Base-by-base conservation (phyloP, 2,888 invertebrate genomes). In the Phyllotreta cruciferae region DNA sequence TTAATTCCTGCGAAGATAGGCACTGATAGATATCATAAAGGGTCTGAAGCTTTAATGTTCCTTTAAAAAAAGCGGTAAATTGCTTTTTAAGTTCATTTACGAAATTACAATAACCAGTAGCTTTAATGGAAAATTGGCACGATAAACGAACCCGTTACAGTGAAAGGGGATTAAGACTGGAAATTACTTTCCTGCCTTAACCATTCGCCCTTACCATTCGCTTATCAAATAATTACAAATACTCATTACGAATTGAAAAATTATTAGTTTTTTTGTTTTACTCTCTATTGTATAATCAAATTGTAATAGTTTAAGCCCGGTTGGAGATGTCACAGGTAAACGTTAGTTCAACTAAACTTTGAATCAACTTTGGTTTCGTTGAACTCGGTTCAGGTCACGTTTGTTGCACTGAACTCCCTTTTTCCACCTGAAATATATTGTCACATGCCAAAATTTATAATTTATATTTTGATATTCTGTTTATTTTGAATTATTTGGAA, bases 11-110 rank as follows among this genome's bases (percentile, higher is more conserved):
- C 63, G 63, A 66, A 45, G 49, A 53, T 42, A 9, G 57, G 49
- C 56, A 58, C 45, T 56, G 61, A 60, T 65, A 63, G 63, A 61
- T 60, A 67, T 67, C 53, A 55, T 44, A 63, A 64, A 60, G 56
- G 64, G 66, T 49, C 56, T 50, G 56, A 24, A 34, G 38, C 37
- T 56, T 63, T 66, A 61, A 38, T 65, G 44, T 50, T 45, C 38
- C 56, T 56, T 13, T 7, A 44, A 61, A 63, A 65, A 63, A 24
- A 60, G 62, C 62, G 62, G 49, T 54, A 60, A 62, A 66, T 67
- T 63, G 68, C 55, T 61, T 63, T 60, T 60, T 62, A 60, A 62
- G 62, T 64, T 66, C 56, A 63, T 63, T 66, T 66, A 34, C 45
- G 38, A 60, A 56, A 56, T 63, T 56, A 53, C 60, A 47, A 56